Evolutionary conservation across 1,140 invertebrate species (phyloP).

Genomic region (Ceratosolen solmsi): DNA sequence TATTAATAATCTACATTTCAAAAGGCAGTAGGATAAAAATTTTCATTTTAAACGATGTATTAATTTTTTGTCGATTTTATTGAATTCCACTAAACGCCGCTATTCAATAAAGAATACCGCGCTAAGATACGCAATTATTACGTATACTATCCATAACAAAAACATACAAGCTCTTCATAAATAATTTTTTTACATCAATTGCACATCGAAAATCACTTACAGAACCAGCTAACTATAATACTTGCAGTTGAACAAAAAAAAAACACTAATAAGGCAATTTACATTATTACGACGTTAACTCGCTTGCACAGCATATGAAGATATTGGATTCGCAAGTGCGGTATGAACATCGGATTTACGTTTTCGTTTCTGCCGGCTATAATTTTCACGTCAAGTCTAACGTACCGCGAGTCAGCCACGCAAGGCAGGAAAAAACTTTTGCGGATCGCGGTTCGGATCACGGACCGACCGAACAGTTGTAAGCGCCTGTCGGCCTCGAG

Average conservation of each 20-base stretch:
- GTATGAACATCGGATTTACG: conserved; percentile 39
- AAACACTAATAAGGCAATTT: not conserved
- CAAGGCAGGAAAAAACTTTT: conserved; percentile 39
- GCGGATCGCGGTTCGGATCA: conserved; percentile 6
- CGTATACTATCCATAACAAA: too few species aligned
- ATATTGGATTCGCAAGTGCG: conserved; percentile 20
- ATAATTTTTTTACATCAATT: not conserved
- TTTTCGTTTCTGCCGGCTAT: conserved; percentile 37
- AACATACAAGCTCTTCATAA: not conserved
- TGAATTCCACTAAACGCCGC: too few species aligned
- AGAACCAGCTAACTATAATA: not conserved
- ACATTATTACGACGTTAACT: conserved; percentile 16
- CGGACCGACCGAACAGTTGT: conserved; percentile 20
- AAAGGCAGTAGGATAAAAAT: too few species aligned
- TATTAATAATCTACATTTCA: too few species aligned
- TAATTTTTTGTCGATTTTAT: too few species aligned
- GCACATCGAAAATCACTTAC: not conserved
- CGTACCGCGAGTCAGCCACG: conserved; percentile 17
- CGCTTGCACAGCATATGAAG: not conserved
- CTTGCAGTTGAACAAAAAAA: not conserved
- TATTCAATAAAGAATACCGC: too few species aligned
- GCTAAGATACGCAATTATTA: too few species aligned
- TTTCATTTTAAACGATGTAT: too few species aligned
- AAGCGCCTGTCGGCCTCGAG: conserved; percentile 35
- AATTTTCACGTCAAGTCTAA: conserved; percentile 42